Evolutionary conservation across 2,888 invertebrate species (phyloP).

Genomic region (Troglohyphantes excavatus): DNA sequence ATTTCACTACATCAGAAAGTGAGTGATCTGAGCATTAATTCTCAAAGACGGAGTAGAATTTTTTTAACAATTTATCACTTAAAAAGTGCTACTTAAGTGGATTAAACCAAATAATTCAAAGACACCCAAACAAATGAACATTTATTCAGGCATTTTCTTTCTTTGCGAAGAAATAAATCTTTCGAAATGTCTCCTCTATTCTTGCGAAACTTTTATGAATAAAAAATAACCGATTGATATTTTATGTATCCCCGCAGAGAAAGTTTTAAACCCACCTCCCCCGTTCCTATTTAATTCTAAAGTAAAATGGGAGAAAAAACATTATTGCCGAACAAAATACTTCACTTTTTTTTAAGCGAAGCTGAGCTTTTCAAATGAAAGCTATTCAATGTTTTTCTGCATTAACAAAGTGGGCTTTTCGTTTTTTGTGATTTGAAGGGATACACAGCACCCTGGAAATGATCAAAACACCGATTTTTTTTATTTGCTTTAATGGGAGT

Average conservation of each 20-base stretch:
- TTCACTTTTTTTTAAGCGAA: conserved; percentile 12
- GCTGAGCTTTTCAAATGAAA: conserved; percentile 34
- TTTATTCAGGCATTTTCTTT: conserved; percentile 12
- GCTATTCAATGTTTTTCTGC: conserved; percentile 37
- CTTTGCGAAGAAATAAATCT: conserved; percentile 16
- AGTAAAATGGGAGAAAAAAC: conserved; percentile 2
- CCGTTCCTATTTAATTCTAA: conserved; percentile 34
- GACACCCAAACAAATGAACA: conserved; percentile 2
- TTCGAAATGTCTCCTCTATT: conserved; percentile 5
- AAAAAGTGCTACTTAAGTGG: conserved; percentile 1
- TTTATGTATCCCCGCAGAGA: conserved; percentile 41
- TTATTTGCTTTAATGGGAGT: too few species aligned
- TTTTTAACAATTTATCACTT: conserved; percentile 33
- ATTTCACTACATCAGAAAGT: background rate
- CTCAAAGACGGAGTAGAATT: background rate
- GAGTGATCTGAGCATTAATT: background rate
- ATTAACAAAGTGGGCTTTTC: conserved; percentile 30
- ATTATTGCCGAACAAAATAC: conserved; percentile 42
- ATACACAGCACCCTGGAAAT: too few species aligned
- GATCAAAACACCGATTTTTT: too few species aligned
- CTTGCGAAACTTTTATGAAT: background rate
- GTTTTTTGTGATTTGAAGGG: conserved; percentile 43
- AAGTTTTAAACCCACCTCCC: conserved; percentile 27
- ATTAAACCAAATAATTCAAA: conserved; percentile 16
- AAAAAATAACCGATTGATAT: conserved; percentile 30